Percentiles rank a stretch among this genome's conserved stretches.
Evolutionary conservation across 37 sponge, comb jelly and placozoan species (phyloP).

Genomic region (Axinella damicornis): DNA sequence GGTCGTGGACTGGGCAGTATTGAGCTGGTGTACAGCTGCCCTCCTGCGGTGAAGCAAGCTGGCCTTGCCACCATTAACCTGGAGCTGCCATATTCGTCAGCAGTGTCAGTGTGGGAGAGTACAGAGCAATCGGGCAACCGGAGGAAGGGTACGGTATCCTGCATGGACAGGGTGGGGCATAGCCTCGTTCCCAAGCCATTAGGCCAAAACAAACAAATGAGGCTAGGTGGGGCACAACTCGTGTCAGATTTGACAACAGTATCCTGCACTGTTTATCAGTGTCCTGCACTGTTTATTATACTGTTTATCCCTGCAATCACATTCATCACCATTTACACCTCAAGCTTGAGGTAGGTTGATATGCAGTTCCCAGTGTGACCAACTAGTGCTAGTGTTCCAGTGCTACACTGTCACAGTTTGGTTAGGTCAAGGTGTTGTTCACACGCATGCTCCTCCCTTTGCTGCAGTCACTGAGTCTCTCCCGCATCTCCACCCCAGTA

Average conservation of each 20-base stretch:
- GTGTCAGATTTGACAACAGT: too few species aligned
- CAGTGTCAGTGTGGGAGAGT: not conserved
- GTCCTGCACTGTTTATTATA: too few species aligned
- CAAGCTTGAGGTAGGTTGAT: slow-evolving; percentile 7
- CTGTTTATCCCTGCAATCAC: not conserved
- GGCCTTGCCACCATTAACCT: slow-evolving; percentile 17
- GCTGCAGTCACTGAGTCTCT: not conserved
- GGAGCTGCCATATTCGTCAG: slow-evolving; percentile 14
- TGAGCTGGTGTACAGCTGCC: slow-evolving; percentile 15
- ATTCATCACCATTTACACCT: not conserved
- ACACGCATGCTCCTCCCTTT: not conserved
- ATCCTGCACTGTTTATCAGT: too few species aligned
- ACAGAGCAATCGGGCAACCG: not conserved
- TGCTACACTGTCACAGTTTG: too few species aligned
- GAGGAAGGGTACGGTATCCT: too few species aligned
- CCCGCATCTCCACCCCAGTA: slow-evolving; percentile 16
- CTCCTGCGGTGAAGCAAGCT: not conserved
- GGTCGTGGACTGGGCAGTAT: not conserved
- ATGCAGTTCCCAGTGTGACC: not conserved
- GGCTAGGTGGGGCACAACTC: not conserved
- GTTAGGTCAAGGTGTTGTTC: too few species aligned
- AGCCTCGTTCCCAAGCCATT: too few species aligned
- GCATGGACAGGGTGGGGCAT: too few species aligned
- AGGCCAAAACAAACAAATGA: not conserved
- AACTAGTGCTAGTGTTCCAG: not conserved